Percentiles rank a stretch among this genome's conserved stretches.
Conservation (phyloP, 1,140 invertebrate genomes). For the Leptonema lineaticorne region DNA sequence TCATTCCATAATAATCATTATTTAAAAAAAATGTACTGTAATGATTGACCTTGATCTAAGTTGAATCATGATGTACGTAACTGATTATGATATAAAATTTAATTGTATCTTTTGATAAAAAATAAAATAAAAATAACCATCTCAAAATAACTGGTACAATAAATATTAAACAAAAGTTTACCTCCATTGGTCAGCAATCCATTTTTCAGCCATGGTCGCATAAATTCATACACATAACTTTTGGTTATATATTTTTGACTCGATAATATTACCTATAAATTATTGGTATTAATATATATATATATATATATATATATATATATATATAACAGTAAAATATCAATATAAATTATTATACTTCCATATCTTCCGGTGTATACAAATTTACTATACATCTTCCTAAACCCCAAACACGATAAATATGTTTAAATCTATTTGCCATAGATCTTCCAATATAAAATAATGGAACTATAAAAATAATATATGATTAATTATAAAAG, state of each 20-base stretch:
- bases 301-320: neutral
- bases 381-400: conserved; percentile 43
- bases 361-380: conserved; percentile 48
- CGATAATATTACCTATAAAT: conserved; percentile 56
- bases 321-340: neutral
- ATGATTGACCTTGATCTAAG: too few species aligned
- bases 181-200: conserved; percentile 62
- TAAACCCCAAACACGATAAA: conserved; percentile 32
- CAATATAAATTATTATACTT: too few species aligned
- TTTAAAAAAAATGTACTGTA: too few species aligned
- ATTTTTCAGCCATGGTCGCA: conserved; percentile 59
- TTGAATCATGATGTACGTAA: too few species aligned
- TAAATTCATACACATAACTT: conserved; percentile 59
- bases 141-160: conserved; percentile 4
- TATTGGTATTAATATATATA: neutral
- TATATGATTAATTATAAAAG: too few species aligned
- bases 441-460: neutral
- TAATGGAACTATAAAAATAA: conserved; percentile 2
- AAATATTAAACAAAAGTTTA: conserved; percentile 17
- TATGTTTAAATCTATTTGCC: neutral
- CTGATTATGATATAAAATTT: neutral
- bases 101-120: neutral
- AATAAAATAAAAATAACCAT: neutral
- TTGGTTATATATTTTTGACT: conserved; percentile 62
- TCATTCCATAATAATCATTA: too few species aligned